Evolutionary conservation across 2,888 invertebrate species (phyloP).

Genomic region (Folsomia manolachei): DNA sequence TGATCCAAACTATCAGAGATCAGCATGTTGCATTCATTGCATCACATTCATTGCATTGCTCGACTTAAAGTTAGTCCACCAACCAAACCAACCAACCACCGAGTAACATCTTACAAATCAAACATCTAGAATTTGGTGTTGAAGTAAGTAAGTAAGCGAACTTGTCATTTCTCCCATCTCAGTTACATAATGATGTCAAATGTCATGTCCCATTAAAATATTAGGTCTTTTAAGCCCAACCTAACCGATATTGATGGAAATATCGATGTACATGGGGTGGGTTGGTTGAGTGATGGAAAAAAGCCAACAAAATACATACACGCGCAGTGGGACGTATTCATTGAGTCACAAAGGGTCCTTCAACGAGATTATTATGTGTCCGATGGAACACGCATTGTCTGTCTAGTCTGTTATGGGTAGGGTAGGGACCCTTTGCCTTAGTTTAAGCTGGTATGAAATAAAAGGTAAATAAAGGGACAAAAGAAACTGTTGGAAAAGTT

Average conservation of each 20-base stretch:
- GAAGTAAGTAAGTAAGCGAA: neutral
- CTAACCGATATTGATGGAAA: conserved; percentile 1
- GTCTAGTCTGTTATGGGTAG: too few species aligned
- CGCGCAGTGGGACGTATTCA: neutral
- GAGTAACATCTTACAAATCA: too few species aligned
- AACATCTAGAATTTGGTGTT: too few species aligned
- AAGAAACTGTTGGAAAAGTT: neutral
- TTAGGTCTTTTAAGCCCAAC: neutral
- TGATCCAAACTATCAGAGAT: neutral
- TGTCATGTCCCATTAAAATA: conserved; percentile 7
- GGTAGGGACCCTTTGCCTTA: neutral
- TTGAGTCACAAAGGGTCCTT: neutral
- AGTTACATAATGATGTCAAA: conserved; percentile 8
- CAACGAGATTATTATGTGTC: neutral
- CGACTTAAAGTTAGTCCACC: neutral
- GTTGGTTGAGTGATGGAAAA: neutral
- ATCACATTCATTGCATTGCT: neutral
- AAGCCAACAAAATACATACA: neutral
- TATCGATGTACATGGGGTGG: neutral
- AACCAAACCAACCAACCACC: too few species aligned
- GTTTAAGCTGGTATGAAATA: neutral
- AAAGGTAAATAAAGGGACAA: neutral
- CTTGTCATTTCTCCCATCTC: neutral
- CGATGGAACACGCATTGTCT: neutral
- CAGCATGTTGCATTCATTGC: neutral